Base-by-base conservation (phyloP, 2,888 invertebrate genomes). In the Ectemnius continuus region DNA sequence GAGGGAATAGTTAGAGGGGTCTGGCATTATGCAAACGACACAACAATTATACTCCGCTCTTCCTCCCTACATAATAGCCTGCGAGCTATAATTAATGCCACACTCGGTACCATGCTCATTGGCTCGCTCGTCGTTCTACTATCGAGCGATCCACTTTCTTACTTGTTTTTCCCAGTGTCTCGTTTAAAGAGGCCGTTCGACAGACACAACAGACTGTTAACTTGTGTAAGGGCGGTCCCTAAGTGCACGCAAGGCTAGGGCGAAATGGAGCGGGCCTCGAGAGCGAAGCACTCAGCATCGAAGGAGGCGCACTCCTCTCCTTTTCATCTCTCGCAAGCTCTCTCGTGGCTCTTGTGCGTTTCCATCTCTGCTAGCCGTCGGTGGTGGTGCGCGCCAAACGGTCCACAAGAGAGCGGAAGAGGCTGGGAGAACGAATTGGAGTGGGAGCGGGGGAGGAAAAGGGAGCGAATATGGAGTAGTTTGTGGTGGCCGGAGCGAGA, bases 11-110 rank as follows among this genome's bases (percentile, higher is more conserved):
- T 86, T 85, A 85, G 83, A 85, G 85, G 36, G 11, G 83, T 81
- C 84, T 71, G 84, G 85, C 83, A 89, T 89, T 89, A 89, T 88
- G 88, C 88, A 88, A 90, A 89, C 86, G 86, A 86, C 80, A 81
- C 84, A 84, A 87, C 87, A 89, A 89, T 89, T 89, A 88, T 86
- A 88, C 76, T 81, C 84, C 74, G 82, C 82, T 82, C 84, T 85
- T 83, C 76, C 84, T 78, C 82, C 81, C 82, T 81, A 85, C 88
- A 88, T 85, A 87, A 36, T 36, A 36, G 11, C 36, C 1, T 6
- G 8, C 8, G 1, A 36, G 11, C 36, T 36, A 36, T 36, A 8
- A 36, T 36, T 36, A 36, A 36, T 8, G 36, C 36, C 36, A 36
- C 36, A 8, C 36, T 36, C 28, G 3, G 28, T 36, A 36, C 28